phyloP scores from a whole-genome alignment of 2,113 vertebrate species.

The Barnardius zonarius region DNA sequence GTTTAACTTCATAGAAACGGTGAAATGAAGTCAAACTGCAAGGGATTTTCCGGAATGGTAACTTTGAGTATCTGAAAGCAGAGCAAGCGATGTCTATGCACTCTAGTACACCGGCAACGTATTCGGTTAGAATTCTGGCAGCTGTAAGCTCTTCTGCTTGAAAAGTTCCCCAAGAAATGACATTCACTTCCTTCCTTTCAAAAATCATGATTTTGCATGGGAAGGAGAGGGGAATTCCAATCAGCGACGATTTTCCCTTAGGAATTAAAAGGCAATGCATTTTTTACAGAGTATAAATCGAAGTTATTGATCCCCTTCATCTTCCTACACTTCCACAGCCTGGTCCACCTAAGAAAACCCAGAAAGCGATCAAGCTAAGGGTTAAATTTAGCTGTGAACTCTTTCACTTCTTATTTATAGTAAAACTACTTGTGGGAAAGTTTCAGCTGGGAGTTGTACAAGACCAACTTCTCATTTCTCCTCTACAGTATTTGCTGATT shows the following conservation, averaged over 20 bases:
- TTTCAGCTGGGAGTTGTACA: slow-evolving; percentile 38
- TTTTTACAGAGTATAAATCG: not conserved
- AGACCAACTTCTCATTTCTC: slow-evolving; percentile 49
- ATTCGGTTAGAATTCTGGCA: not conserved
- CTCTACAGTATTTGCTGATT: slow-evolving; percentile 21
- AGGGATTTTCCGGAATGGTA: not conserved
- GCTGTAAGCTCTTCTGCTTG: not conserved
- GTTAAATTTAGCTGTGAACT: slow-evolving; percentile 56
- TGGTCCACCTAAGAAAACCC: not conserved
- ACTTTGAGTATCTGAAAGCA: not conserved
- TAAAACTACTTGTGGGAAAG: slow-evolving; percentile 59
- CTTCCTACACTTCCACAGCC: not conserved
- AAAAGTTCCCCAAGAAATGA: slow-evolving; percentile 10
- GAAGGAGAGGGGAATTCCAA: not conserved
- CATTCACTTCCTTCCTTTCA: slow-evolving; percentile 15
- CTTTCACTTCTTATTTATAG: slow-evolving; percentile 61
- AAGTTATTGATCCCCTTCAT: not conserved
- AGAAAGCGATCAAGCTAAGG: not conserved
- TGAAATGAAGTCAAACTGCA: not conserved
- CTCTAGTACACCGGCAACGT: not conserved
- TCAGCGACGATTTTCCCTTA: not conserved
- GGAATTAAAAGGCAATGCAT: not conserved
- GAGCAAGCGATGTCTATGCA: not conserved
- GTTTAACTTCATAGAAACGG: not conserved
- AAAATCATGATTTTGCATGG: not conserved